These are phyloP conservation scores for Anoncus sp. DNA, from an alignment of 2,888 invertebrate genomes.

Conservation along the genomic window DNA sequence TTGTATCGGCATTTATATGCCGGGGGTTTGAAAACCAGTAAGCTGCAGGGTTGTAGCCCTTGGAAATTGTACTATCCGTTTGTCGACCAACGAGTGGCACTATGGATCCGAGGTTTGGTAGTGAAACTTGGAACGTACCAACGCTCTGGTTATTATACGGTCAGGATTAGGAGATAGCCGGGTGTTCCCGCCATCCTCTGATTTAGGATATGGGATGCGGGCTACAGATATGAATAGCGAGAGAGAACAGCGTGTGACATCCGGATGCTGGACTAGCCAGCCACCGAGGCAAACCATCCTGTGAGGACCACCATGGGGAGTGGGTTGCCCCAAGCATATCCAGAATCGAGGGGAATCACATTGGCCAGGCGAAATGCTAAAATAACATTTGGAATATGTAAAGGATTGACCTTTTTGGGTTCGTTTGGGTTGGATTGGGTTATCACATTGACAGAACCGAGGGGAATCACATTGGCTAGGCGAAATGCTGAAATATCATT, in stretches of 20 bases:
- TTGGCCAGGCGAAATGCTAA: constrained; percentile 19
- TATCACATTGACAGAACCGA: background rate
- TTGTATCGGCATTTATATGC: background rate
- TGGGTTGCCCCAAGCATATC: background rate
- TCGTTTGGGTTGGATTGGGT: too few relatives aligned
- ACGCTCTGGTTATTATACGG: background rate
- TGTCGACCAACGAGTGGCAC: too few relatives aligned
- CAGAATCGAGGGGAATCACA: constrained; percentile 4
- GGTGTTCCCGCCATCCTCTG: too few relatives aligned
- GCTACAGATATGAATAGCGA: background rate
- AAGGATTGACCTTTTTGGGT: background rate
- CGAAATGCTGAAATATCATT: constrained; percentile 23
- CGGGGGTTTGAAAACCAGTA: background rate
- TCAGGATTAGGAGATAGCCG: too few relatives aligned
- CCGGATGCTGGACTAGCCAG: constrained; percentile 10
- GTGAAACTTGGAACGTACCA: background rate
- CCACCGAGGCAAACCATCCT: constrained; percentile 10
- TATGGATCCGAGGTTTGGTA: too few relatives aligned
- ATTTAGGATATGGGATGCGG: constrained; percentile 34
- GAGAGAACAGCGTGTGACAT: constrained; percentile 15
- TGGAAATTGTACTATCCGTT: constrained; percentile 10
- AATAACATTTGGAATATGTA: constrained; percentile 32
- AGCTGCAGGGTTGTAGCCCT: constrained; percentile 1
- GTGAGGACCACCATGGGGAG: constrained; percentile 26
- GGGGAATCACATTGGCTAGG: constrained; percentile 7